phyloP scores from a whole-genome alignment of 2,113 vertebrate genomes.

The Glareola pratincola region DNA sequence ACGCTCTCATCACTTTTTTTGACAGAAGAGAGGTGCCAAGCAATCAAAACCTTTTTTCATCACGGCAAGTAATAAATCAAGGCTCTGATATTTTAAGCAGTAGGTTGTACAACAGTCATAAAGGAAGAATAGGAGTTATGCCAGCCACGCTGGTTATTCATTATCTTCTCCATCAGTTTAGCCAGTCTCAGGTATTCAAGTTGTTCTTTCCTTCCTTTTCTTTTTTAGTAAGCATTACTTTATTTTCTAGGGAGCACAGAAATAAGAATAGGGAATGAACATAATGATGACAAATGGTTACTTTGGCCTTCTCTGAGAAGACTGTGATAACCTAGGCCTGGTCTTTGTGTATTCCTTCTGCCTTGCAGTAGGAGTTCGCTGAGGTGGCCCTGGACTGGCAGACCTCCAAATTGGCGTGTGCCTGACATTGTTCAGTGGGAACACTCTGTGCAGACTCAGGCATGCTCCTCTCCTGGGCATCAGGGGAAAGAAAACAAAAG shows the following conservation, averaged over 20 bases:
- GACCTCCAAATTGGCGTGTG: slow-evolving; percentile 71
- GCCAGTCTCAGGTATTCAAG: slow-evolving; percentile 16
- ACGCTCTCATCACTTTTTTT: background rate
- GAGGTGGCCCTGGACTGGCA: slow-evolving; percentile 57
- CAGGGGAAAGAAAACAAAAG: slow-evolving; percentile 48
- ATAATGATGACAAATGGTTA: slow-evolving; percentile 72
- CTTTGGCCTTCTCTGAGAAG: slow-evolving; percentile 65
- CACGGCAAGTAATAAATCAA: background rate
- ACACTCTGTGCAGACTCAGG: slow-evolving; percentile 64
- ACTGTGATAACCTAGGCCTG: slow-evolving; percentile 64
- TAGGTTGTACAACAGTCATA: background rate
- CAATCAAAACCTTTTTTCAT: background rate
- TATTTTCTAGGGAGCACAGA: slow-evolving; percentile 25
- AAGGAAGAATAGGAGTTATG: background rate
- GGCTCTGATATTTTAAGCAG: slow-evolving; percentile 7
- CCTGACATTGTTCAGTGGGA: slow-evolving; percentile 72
- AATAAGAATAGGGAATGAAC: slow-evolving; percentile 50
- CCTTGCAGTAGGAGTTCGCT: slow-evolving; percentile 18
- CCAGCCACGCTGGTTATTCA: slow-evolving; percentile 2
- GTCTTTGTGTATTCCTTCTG: slow-evolving; percentile 46
- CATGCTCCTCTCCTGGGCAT: slow-evolving; percentile 68
- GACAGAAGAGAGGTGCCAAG: background rate
- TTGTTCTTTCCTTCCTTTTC: background rate
- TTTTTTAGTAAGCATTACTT: background rate
- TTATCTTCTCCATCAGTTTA: slow-evolving; percentile 14